phyloP scores from a whole-genome alignment of 2,113 vertebrate species.

The Chaetodon auriga region DNA sequence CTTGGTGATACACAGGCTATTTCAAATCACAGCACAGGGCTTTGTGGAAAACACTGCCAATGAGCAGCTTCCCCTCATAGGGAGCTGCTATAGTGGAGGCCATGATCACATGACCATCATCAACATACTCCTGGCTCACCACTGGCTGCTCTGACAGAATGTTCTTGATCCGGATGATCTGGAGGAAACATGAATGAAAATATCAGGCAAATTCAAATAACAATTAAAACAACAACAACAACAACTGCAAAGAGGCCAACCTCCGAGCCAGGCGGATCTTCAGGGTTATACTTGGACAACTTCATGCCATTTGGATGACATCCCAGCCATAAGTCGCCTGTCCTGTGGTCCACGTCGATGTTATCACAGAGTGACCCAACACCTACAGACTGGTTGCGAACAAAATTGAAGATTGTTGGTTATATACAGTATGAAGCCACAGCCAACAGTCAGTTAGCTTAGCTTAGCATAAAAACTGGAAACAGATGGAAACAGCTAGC shows the following conservation, averaged over 20 bases:
- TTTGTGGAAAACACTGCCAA: constrained; percentile 91
- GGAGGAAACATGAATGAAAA: constrained; percentile 45
- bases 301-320: constrained; percentile 89
- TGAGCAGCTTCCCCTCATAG: constrained; percentile 86
- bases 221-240: constrained; percentile 55
- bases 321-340: constrained; percentile 90
- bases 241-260: constrained; percentile 66
- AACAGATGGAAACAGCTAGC: too few species aligned
- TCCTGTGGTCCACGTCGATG: constrained; percentile 86
- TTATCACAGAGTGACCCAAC: constrained; percentile 89
- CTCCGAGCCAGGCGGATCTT: constrained; percentile 90
- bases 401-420: background rate
- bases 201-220: constrained; percentile 62
- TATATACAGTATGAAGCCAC: background rate
- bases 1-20: constrained; percentile 21
- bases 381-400: constrained; percentile 81
- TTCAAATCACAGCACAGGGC: constrained; percentile 87
- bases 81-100: constrained; percentile 86
- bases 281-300: constrained; percentile 63
- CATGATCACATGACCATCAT: constrained; percentile 88
- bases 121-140: constrained; percentile 87
- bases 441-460: background rate
- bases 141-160: constrained; percentile 87
- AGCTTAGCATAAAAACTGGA: background rate
- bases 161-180: constrained; percentile 88